phyloP scores from a whole-genome alignment of 2,888 invertebrate genomes.

The Drosophila helvetica region DNA sequence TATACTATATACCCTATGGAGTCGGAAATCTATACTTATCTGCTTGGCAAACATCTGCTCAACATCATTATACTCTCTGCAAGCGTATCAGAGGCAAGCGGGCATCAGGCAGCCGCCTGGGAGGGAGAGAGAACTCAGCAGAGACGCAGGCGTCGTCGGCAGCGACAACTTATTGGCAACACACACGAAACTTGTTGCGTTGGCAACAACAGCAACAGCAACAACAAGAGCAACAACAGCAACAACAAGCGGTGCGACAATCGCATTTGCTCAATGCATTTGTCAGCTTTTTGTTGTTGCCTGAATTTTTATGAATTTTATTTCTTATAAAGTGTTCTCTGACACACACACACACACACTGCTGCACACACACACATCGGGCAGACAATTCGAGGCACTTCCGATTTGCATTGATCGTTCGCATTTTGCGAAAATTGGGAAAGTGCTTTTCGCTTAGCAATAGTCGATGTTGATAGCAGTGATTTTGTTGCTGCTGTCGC shows the following conservation, averaged over 20 bases:
- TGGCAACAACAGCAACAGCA: constrained; percentile 53
- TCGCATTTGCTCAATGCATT: constrained; percentile 59
- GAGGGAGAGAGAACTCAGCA: constrained; percentile 22
- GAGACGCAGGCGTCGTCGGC: constrained; percentile 58
- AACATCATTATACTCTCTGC: background rate
- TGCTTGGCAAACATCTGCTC: background rate
- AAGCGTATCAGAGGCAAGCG: background rate
- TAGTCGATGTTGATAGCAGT: constrained; percentile 4
- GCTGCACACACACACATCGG: constrained; percentile 33
- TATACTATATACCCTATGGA: too few species aligned
- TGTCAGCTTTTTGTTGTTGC: constrained; percentile 45
- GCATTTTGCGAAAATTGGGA: constrained; percentile 65
- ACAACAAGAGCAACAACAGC: constrained; percentile 10
- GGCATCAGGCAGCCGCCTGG: background rate
- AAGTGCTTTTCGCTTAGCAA: constrained; percentile 54
- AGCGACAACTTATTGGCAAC: constrained; percentile 75
- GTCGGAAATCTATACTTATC: too few species aligned
- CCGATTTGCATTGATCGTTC: constrained; percentile 76
- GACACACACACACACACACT: constrained; percentile 45
- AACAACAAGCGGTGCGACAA: constrained; percentile 15
- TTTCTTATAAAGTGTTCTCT: constrained; percentile 68
- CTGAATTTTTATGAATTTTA: constrained; percentile 43
- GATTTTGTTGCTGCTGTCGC: background rate
- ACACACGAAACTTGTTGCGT: constrained; percentile 75
- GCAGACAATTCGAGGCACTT: constrained; percentile 57